phyloP scores from a whole-genome alignment of 1,140 invertebrate species.

The Drosophila bifasciata region DNA sequence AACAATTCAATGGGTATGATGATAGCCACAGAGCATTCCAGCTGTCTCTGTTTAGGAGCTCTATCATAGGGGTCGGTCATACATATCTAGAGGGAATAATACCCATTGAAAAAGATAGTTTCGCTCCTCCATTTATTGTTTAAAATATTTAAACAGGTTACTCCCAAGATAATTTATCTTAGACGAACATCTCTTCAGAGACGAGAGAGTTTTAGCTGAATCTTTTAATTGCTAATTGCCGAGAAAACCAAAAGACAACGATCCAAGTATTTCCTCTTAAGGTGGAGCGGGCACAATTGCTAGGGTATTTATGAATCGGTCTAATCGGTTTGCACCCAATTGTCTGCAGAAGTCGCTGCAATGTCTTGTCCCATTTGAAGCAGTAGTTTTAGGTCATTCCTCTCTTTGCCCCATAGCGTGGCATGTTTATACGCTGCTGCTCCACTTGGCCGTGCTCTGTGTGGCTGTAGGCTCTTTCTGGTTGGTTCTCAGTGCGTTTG shows the following conservation, averaged over 20 bases:
- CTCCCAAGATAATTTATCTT: no score
- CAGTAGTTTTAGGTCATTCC: conserved; percentile 74
- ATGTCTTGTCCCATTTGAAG: conserved; percentile 62
- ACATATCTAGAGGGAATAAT: not conserved
- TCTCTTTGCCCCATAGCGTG: conserved; percentile 46
- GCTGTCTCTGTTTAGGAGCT: not conserved
- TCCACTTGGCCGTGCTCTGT: conserved; percentile 16
- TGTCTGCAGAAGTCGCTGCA: conserved; percentile 32
- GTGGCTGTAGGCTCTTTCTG: conserved; percentile 13
- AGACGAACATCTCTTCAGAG: no score
- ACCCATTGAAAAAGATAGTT: conserved; percentile 11
- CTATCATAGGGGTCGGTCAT: conserved; percentile 21
- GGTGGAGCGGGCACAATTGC: no score
- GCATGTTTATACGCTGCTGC: conserved; percentile 34
- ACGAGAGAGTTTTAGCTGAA: no score
- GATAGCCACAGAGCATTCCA: conserved; percentile 6
- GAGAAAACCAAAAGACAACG: no score
- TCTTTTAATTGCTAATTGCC: no score
- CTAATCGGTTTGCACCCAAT: not conserved
- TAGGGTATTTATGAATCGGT: conserved; percentile 18
- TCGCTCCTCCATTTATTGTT: not conserved
- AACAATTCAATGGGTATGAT: conserved; percentile 17
- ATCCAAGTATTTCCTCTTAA: no score
- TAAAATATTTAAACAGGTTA: no score
- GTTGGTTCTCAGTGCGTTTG: conserved; percentile 42